Percentiles rank a stretch among this genome's conserved stretches.
Conservation (phyloP, 2,797 vertebrate species). For the Sebastes elongatus region DNA sequence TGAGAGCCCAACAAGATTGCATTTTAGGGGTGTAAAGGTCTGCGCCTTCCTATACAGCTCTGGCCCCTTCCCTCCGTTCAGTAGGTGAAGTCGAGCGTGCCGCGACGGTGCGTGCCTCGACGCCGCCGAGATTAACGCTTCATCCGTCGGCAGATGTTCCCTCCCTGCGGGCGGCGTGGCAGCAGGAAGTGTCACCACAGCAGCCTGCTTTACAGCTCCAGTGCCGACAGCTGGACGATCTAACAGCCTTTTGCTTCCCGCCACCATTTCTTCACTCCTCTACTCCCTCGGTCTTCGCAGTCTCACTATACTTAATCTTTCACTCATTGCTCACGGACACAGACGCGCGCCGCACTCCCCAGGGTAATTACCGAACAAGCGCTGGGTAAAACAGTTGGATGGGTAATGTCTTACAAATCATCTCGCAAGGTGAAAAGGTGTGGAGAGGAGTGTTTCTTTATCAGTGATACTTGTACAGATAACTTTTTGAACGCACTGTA, state of each 20-base stretch:
- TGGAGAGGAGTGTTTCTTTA: background rate
- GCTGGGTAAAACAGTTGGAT: conserved; percentile 42
- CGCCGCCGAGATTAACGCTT: conserved; percentile 61
- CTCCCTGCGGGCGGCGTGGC: conserved; percentile 41
- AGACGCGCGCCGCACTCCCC: conserved; percentile 15
- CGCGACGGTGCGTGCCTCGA: conserved; percentile 15
- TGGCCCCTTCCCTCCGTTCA: background rate
- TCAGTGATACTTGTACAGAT: background rate
- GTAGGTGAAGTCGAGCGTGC: conserved; percentile 34
- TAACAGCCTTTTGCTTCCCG: conserved; percentile 49
- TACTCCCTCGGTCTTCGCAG: conserved; percentile 24
- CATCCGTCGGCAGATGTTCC: conserved; percentile 72
- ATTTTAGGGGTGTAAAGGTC: conserved; percentile 10
- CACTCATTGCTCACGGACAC: conserved; percentile 50
- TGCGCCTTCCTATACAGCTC: background rate
- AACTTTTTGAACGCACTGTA: background rate
- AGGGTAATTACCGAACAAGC: conserved; percentile 65
- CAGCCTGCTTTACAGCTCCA: conserved; percentile 43
- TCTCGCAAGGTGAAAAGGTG: conserved; percentile 33
- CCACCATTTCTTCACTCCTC: conserved; percentile 31
- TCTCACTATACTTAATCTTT: conserved; percentile 57
- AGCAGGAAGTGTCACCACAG: conserved; percentile 61
- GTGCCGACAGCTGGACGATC: conserved; percentile 65
- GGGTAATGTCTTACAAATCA: conserved; percentile 51
- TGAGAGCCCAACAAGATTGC: background rate